Evolutionary conservation across 1,140 invertebrate species (phyloP).

Genomic region (Orius insidiosus): DNA sequence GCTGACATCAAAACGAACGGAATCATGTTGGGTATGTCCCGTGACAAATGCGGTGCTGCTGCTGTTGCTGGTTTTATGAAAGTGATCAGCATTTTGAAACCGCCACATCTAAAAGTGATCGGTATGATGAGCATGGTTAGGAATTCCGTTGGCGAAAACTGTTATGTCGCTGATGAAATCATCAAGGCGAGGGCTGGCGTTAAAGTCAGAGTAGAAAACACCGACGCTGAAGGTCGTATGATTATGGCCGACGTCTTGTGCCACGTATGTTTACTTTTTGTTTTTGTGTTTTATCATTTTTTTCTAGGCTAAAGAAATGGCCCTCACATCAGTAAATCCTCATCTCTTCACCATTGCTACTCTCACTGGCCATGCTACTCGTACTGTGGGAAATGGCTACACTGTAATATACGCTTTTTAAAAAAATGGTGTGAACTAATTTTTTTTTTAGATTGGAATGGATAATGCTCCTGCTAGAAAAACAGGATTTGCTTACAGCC

Average conservation of each 20-base stretch:
- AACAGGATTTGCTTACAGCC: slow-evolving; percentile 35
- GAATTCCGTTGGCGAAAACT: slow-evolving; percentile 80
- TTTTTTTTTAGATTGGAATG: slow-evolving; percentile 40
- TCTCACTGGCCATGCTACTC: slow-evolving; percentile 71
- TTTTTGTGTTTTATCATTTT: too few species aligned
- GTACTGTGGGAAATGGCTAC: slow-evolving; percentile 60
- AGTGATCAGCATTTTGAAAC: slow-evolving; percentile 52
- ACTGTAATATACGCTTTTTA: too few species aligned
- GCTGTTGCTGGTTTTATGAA: slow-evolving; percentile 87
- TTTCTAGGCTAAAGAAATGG: slow-evolving; percentile 47
- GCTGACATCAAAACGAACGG: slow-evolving; percentile 78
- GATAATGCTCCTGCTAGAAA: slow-evolving; percentile 76
- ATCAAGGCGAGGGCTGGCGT: slow-evolving; percentile 71
- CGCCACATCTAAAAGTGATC: slow-evolving; percentile 69
- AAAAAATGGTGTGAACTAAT: too few species aligned
- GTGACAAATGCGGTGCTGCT: slow-evolving; percentile 94
- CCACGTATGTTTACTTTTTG: too few species aligned
- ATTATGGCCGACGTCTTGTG: slow-evolving; percentile 89
- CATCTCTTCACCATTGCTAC: slow-evolving; percentile 94
- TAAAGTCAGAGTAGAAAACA: slow-evolving; percentile 75
- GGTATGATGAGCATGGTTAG: slow-evolving; percentile 72
- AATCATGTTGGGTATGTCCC: slow-evolving; percentile 81
- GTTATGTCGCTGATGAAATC: slow-evolving; percentile 83
- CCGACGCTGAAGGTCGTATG: slow-evolving; percentile 89
- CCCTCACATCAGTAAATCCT: slow-evolving; percentile 48